These are phyloP conservation scores for Megatriorchis doriae DNA, from an alignment of 2,113 vertebrate genomes.

Conservation along the genomic window DNA sequence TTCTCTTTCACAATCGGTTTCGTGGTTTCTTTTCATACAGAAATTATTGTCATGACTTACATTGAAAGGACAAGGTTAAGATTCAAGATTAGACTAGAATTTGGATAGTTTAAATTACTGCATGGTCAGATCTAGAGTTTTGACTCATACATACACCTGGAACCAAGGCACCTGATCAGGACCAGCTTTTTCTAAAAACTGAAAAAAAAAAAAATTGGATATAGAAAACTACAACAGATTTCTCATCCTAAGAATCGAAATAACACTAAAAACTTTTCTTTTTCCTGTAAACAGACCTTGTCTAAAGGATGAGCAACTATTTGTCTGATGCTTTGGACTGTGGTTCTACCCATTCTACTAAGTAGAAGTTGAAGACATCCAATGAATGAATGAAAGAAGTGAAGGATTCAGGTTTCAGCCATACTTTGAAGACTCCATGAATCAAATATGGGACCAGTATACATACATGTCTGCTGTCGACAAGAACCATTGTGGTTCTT, in stretches of 20 bases:
- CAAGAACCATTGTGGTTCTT: neutral
- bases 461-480: neutral
- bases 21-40: neutral
- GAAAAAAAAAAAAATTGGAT: no score
- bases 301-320: neutral
- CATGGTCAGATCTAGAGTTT: neutral
- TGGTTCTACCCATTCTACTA: neutral
- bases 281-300: no score
- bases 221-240: no score
- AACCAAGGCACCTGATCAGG: neutral
- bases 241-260: no score
- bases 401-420: neutral
- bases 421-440: neutral
- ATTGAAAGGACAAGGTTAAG: neutral
- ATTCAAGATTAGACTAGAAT: neutral
- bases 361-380: neutral
- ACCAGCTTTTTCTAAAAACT: neutral
- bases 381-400: neutral
- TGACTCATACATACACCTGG: neutral
- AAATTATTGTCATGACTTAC: neutral
- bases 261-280: no score
- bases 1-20: neutral
- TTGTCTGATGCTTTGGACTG: neutral
- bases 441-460: neutral
- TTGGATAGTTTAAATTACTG: neutral